Evolutionary conservation across 37 sponge, comb jelly and placozoan genomes (phyloP).

Genomic region (Spongilla lacustris): DNA sequence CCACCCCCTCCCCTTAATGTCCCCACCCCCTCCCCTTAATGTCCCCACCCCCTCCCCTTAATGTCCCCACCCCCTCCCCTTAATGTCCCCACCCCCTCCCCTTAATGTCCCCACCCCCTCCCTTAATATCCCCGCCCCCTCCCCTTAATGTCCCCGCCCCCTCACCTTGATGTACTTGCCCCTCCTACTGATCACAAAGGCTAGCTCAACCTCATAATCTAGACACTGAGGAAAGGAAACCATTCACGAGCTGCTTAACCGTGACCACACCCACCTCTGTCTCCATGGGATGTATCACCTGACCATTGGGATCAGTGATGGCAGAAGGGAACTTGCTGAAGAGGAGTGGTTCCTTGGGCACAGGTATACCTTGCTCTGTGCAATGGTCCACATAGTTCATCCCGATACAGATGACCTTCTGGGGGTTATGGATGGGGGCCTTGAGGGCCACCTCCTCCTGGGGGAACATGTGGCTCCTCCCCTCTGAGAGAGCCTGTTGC

Average conservation of each 20-base stretch:
- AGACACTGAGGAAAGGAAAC: conserved; percentile 21
- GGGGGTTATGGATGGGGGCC: conserved; percentile 80
- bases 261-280: conserved; percentile 47
- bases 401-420: conserved; percentile 86
- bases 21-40: too few relatives aligned
- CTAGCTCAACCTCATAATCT: conserved; percentile 94
- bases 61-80: too few relatives aligned
- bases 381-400: conserved; percentile 93
- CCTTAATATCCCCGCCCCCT: too few relatives aligned
- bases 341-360: conserved; percentile 82
- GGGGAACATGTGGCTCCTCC: conserved; percentile 12
- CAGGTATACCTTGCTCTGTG: conserved; percentile 86
- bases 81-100: too few relatives aligned
- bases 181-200: conserved; percentile 80
- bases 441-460: conserved; percentile 36
- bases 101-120: too few relatives aligned
- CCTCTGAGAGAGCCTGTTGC: not conserved
- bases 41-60: too few relatives aligned
- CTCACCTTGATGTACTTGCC: conserved; percentile 77
- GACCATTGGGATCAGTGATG: conserved; percentile 82
- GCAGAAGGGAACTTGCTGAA: conserved; percentile 90
- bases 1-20: too few relatives aligned
- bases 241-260: not conserved
- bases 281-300: conserved; percentile 43
- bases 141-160: too few relatives aligned